Percentiles rank a stretch among this genome's conserved stretches.
Evolutionary conservation across 2,113 vertebrate species (phyloP).

Genomic region (Albula glossodonta): DNA sequence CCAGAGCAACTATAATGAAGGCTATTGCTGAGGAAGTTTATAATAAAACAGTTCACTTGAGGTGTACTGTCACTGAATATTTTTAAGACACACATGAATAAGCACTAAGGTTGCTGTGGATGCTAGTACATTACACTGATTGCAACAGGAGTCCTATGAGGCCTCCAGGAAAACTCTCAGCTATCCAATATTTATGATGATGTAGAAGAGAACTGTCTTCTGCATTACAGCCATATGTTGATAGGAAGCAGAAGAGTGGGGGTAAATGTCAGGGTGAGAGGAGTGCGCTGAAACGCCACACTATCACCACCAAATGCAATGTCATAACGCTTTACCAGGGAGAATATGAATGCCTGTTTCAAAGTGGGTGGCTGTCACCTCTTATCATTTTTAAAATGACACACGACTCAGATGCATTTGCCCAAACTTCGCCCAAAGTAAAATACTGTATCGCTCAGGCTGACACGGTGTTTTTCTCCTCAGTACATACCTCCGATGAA

Average conservation of each 20-base stretch:
- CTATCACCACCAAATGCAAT: not conserved
- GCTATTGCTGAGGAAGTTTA: too few relatives aligned
- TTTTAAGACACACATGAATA: not conserved
- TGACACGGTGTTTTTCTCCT: not conserved
- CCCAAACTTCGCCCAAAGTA: not conserved
- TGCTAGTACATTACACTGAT: not conserved
- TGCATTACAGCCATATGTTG: not conserved
- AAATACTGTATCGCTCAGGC: not conserved
- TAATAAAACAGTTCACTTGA: too few relatives aligned
- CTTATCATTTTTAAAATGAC: not conserved
- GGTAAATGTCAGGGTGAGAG: not conserved
- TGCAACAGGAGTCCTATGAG: not conserved
- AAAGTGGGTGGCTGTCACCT: not conserved
- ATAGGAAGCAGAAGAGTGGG: not conserved
- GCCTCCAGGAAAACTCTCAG: not conserved
- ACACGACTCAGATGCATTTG: not conserved
- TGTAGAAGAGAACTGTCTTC: not conserved
- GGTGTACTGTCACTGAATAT: too few relatives aligned
- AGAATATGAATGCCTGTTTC: not conserved
- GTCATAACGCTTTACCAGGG: not conserved
- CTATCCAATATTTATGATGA: not conserved
- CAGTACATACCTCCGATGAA: not conserved
- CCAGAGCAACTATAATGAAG: too few relatives aligned
- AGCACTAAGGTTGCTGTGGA: not conserved
- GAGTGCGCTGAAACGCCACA: not conserved